A percentile compares a stretch with the other conserved stretches of the same genome.
Evolutionary conservation across 2,797 vertebrate genomes (phyloP).

Genomic region (Lepilemur septentrionalis): DNA sequence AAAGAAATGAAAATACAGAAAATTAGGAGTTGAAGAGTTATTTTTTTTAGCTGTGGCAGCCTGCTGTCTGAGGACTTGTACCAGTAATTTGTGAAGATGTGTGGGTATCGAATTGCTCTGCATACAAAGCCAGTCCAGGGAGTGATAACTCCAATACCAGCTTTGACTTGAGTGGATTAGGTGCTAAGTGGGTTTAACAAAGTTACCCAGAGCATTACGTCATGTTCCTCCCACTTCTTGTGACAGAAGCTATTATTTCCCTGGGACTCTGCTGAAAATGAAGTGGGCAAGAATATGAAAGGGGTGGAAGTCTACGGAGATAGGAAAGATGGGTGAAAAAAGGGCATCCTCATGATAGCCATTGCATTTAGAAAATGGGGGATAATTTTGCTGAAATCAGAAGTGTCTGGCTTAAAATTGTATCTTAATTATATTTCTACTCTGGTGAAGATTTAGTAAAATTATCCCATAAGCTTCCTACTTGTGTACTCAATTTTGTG

Average conservation of each 20-base stretch:
- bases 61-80: conserved; percentile 4
- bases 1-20: conserved; percentile 66
- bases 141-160: conserved; percentile 59
- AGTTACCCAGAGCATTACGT: conserved; percentile 60
- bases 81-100: conserved; percentile 60
- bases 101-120: conserved; percentile 27
- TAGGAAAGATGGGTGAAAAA: background rate
- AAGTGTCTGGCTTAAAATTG: background rate
- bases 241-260: conserved; percentile 48
- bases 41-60: background rate
- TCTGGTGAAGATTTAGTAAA: background rate
- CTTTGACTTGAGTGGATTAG: conserved; percentile 65
- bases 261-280: background rate
- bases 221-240: conserved; percentile 33
- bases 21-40: conserved; percentile 56
- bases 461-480: background rate
- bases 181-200: conserved; percentile 70
- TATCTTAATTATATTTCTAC: background rate
- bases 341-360: background rate
- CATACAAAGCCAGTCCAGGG: conserved; percentile 18
- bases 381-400: background rate
- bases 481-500: background rate
- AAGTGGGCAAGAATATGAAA: conserved; percentile 8
- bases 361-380: background rate
- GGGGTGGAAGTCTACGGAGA: background rate